Evolutionary conservation across 2,113 vertebrate species (phyloP).

Genomic region (Anarrhichthys ocellatus): DNA sequence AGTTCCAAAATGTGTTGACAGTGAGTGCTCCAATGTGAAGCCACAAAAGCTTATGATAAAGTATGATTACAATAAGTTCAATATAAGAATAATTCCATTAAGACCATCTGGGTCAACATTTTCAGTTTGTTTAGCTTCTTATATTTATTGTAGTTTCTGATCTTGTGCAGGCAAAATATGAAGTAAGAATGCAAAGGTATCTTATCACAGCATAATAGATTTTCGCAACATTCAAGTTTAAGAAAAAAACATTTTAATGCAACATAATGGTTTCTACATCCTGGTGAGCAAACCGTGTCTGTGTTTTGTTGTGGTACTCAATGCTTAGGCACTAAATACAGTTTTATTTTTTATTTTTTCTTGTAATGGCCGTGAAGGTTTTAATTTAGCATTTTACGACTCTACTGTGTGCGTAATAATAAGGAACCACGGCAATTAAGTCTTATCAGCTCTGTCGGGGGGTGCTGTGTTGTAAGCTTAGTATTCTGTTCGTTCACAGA

Average conservation of each 20-base stretch:
- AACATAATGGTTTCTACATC: conserved; percentile 6
- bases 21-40: background rate
- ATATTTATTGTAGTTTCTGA: background rate
- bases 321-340: conserved; percentile 42
- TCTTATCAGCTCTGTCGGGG: conserved; percentile 53
- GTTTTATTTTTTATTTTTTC: conserved; percentile 38
- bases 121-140: no score
- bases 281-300: conserved; percentile 3
- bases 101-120: no score
- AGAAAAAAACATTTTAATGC: background rate
- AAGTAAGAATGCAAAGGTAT: background rate
- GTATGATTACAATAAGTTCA: no score
- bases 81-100: no score
- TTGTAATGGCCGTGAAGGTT: conserved; percentile 64
- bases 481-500: conserved; percentile 29
- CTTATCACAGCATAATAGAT: background rate
- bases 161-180: background rate
- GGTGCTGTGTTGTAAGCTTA: background rate
- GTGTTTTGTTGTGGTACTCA: conserved; percentile 48
- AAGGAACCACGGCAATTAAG: conserved; percentile 61
- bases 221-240: background rate
- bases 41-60: background rate
- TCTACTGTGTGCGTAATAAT: conserved; percentile 66
- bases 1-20: background rate
- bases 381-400: conserved; percentile 68